Base-by-base conservation (phyloP, 2,113 vertebrate genomes). In the Zosterops pallidus region DNA sequence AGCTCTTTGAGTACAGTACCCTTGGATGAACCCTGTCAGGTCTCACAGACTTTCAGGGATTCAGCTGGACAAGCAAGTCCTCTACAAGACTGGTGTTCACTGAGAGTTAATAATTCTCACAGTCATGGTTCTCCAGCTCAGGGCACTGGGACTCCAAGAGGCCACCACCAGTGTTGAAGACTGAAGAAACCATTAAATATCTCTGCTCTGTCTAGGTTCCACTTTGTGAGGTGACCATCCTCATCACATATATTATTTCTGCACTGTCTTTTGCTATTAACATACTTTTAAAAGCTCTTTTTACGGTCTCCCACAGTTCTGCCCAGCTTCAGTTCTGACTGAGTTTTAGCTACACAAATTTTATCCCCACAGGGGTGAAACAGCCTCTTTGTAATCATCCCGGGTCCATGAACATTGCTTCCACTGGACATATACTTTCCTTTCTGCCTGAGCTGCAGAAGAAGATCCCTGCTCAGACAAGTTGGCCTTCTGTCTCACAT, bases 11-110 rank as follows among this genome's bases (percentile, higher is more conserved):
- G 11, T 16, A 37, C 5, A 50, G 11, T 16, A 42, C 5, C 18
- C 22, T 16, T 37, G 14, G 31, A 74, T 33, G 37, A 81, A 65
- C 6, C 13, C 26, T 19, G 74, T 52, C 59, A 59, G 14, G 14
- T 44, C 31, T 44, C 37, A 35, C 0, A 33, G 26, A 59, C 8
- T 37, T 57, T 0, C 0, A 65, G 15, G 12, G 46, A 81, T 39
- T 44, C 37, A 59, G 37, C 3, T 28, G 11, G 19, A 81, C 19
- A 65, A 59, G 60, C 16, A 74, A 74, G 74, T 46, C 19, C 52
- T 52, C 26, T 41, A 59, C 4, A 13, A 28, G 22, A 57, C 0
- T 23, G 9, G 13, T 17, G 9, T 50, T 49, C 31, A 80, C 9
- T 37, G 15, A 22, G 42, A 80, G 22, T 57, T 80, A 9, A 44